These are phyloP conservation scores for Drosophila yooni DNA, from an alignment of 2,888 invertebrate genomes.

Conservation along the genomic window DNA sequence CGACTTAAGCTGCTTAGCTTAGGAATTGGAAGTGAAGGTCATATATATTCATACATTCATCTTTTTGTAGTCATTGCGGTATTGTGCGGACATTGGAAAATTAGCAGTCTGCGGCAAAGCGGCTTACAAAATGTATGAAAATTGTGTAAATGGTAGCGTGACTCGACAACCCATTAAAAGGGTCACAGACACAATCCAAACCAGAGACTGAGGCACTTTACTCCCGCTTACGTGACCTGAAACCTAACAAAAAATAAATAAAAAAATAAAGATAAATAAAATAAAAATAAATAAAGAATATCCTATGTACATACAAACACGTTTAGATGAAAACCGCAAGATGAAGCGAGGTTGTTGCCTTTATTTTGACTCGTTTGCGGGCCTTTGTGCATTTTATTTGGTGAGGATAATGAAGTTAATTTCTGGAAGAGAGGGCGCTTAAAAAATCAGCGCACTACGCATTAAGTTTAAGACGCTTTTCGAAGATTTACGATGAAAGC, in stretches of 20 bases:
- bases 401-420: constrained; percentile 72
- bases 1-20: not conserved
- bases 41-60: not conserved
- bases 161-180: constrained; percentile 72
- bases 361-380: not conserved
- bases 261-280: not conserved
- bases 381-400: constrained; percentile 52
- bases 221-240: constrained; percentile 68
- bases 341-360: constrained; percentile 5
- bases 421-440: constrained; percentile 50
- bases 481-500: constrained; percentile 56
- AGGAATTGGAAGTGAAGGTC: not conserved
- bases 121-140: constrained; percentile 52
- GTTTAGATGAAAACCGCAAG: constrained; percentile 48
- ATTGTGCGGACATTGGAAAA: constrained; percentile 47
- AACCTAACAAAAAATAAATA: constrained; percentile 41
- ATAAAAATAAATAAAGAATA: not conserved
- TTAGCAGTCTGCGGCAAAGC: constrained; percentile 56
- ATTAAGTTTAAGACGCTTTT: constrained; percentile 58
- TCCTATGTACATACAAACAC: constrained; percentile 4
- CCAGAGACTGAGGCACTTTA: constrained; percentile 53
- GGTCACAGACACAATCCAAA: constrained; percentile 60
- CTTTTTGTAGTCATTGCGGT: constrained; percentile 1
- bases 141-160: constrained; percentile 69
- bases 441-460: constrained; percentile 49